Evolutionary conservation across 2,113 vertebrate species (phyloP).

Genomic region (Oxygymnocypris stewartii): DNA sequence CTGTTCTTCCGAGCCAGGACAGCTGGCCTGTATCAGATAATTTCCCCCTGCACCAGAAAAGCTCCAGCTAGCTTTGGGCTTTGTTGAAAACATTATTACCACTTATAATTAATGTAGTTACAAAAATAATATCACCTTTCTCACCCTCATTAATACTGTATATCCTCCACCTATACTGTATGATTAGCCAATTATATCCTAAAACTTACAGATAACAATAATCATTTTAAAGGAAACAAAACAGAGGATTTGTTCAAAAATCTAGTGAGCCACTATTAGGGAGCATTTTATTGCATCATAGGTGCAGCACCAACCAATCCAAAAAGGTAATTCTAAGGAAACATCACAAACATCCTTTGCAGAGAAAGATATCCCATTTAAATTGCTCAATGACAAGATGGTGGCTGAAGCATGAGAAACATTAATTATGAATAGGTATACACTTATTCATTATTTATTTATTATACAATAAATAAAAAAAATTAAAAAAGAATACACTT

Average conservation of each 20-base stretch:
- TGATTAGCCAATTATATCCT: constrained; percentile 49
- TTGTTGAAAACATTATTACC: constrained; percentile 63
- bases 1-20: neutral
- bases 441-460: too few relatives aligned
- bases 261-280: neutral
- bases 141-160: constrained; percentile 40
- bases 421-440: neutral
- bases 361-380: neutral
- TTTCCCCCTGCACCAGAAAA: constrained; percentile 42
- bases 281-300: neutral
- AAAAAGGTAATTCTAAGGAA: neutral
- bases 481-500: too few relatives aligned
- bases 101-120: constrained; percentile 50
- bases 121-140: constrained; percentile 41
- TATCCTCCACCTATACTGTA: constrained; percentile 49
- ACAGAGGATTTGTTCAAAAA: constrained; percentile 18
- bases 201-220: constrained; percentile 46
- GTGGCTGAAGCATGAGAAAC: neutral
- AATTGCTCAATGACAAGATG: neutral
- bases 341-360: neutral
- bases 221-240: constrained; percentile 45
- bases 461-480: too few relatives aligned
- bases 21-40: constrained; percentile 48
- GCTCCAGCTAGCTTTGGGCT: constrained; percentile 51
- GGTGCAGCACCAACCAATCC: neutral